phyloP scores from a whole-genome alignment of 2,888 invertebrate genomes.

The Rhamnusium bicolor region DNA sequence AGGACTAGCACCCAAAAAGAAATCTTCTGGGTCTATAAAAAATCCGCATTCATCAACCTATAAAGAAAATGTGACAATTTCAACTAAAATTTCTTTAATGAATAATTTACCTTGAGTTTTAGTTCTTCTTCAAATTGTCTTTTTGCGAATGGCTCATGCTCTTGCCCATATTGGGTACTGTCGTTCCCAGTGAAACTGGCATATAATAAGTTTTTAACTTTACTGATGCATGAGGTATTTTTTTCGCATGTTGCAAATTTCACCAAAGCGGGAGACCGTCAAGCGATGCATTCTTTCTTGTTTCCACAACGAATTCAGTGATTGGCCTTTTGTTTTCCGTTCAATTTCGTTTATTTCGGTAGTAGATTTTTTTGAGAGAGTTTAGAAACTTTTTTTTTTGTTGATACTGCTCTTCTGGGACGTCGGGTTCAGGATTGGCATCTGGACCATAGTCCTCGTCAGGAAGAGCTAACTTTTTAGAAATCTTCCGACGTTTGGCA shows the following conservation, averaged over 20 bases:
- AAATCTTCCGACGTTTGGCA: no score
- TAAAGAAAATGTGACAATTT: no score
- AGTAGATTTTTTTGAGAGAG: neutral
- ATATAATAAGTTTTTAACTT: neutral
- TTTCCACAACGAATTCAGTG: neutral
- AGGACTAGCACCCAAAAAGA: constrained; percentile 7
- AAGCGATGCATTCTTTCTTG: neutral
- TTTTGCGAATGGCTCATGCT: neutral
- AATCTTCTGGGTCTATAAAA: neutral
- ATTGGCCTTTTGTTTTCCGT: constrained; percentile 27
- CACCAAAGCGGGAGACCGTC: neutral
- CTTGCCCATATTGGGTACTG: neutral
- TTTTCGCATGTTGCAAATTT: constrained; percentile 4
- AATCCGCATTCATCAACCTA: no score
- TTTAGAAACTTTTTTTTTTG: neutral
- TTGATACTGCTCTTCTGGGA: neutral
- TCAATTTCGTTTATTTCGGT: constrained; percentile 22
- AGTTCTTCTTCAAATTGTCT: neutral
- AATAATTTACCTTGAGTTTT: no score
- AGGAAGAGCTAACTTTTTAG: constrained; percentile 13
- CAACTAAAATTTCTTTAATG: no score
- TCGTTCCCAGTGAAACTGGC: neutral
- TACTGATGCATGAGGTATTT: neutral
- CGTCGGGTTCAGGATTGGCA: neutral
- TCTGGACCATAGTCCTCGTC: constrained; percentile 39